phyloP scores from a whole-genome alignment of 2,797 vertebrate species.

The Melopsittacus undulatus region DNA sequence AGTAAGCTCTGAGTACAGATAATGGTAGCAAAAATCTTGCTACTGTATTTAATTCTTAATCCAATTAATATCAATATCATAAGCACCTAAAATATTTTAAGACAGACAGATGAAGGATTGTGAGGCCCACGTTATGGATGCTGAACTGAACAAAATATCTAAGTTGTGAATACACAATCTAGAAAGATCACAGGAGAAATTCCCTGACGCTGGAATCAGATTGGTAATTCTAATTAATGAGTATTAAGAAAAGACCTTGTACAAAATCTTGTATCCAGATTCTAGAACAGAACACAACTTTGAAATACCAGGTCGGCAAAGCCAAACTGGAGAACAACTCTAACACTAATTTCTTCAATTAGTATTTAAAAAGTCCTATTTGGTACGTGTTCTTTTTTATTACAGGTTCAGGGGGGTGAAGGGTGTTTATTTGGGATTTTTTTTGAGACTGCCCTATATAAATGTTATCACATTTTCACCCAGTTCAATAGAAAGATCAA shows the following conservation, averaged over 20 bases:
- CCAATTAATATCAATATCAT: not conserved
- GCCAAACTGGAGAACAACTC: not conserved
- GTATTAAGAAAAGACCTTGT: not conserved
- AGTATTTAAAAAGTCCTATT: not conserved
- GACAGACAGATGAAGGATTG: not conserved
- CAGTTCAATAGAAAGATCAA: not conserved
- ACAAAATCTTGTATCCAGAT: not conserved
- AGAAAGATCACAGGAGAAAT: not conserved
- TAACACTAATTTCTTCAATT: not conserved
- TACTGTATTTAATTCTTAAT: not conserved
- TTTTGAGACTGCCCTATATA: not conserved
- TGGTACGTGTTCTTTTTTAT: not conserved
- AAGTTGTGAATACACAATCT: not conserved
- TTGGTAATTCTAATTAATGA: not conserved
- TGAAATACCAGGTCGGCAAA: not conserved
- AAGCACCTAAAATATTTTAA: not conserved
- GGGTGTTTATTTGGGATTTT: accelerated
- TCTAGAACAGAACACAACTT: not conserved
- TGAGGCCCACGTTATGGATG: not conserved
- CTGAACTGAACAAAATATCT: not conserved
- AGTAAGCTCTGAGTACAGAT: not conserved
- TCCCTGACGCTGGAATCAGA: not conserved
- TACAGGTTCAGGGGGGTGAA: not conserved
- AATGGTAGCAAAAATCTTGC: not conserved
- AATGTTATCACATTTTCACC: not conserved